Evolutionary conservation across 2,113 vertebrate species (phyloP).

Genomic region (Cyrtonyx montezumae): DNA sequence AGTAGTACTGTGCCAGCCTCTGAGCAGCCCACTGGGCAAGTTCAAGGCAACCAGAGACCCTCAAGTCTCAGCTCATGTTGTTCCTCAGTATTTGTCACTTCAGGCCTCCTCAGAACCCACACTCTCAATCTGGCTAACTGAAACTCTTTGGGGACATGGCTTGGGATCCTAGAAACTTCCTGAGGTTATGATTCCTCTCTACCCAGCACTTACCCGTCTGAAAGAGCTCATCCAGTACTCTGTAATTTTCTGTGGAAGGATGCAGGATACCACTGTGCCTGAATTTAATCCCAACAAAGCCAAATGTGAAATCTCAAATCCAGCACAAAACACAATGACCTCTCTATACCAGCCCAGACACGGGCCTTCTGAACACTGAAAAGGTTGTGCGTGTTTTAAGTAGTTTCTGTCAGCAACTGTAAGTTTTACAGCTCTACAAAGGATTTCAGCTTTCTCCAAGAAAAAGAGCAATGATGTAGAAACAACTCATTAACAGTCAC

Average conservation of each 20-base stretch:
- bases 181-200: rapidly evolving
- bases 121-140: background rate
- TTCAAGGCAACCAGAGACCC: background rate
- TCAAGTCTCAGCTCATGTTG: background rate
- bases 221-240: background rate
- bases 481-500: background rate
- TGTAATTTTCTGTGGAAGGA: background rate
- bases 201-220: background rate
- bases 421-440: background rate
- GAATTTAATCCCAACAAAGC: background rate
- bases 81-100: background rate
- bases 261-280: background rate
- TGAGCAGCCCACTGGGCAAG: background rate
- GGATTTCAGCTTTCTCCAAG: background rate
- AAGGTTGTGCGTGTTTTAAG: background rate
- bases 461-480: background rate
- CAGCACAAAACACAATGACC: background rate
- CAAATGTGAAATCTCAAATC: background rate
- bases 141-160: background rate
- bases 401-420: background rate
- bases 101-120: background rate
- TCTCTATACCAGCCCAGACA: background rate
- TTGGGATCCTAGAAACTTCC: background rate
- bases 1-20: background rate
- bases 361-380: rapidly evolving